Evolutionary conservation across 2,113 vertebrate species (phyloP), one percentile per base, ranked within the genome.

Genomic region (Phasianus colchicus): DNA sequence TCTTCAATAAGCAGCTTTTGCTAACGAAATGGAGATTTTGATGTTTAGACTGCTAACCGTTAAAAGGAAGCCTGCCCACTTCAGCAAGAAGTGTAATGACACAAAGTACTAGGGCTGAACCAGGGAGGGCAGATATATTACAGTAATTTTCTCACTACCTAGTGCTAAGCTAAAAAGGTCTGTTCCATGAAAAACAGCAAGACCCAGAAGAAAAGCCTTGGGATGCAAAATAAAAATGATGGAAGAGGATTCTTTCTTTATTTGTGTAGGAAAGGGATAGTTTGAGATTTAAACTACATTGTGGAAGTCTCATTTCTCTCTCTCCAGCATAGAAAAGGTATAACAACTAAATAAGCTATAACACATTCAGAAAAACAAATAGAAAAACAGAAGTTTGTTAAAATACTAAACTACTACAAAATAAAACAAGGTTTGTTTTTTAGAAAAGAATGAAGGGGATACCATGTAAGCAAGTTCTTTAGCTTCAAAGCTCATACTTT

Each of bases 141-240:
- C 29, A 55, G 13, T 15, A 14, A 22, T 76, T 61, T 72, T 52
- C 50, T 77, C 20, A 43, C 47, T 83, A 43, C 43, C 6, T 77
- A 61, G 4, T 8, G 27, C 3, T 30, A 76, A 67, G 32, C 30
- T 6, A 8, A 6, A 76, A 13, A 64, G 2, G 24, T 32, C 38
- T 91, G 34, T 86, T 88, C 52, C 10, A 9, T 43, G 54, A 76
- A 29, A 88, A 88, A 69, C 60, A 34, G 0, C 2, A 82, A 80
- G 67, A 94, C 69, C n/a, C 47, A 83, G 63, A 90, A 80, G 30
- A 64, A 96, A 94, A 72, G 10, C 58, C 69, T 63, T 40, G 27
- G 65, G 71, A 47, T 69, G 58, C 7, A 69, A 71, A 30, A 50
- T 4, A 43, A 38, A 63, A 63, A 18, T 34, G 63, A 69, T 25